Base-by-base conservation (phyloP, 2,888 invertebrate genomes). In the Cistogaster globosa region DNA sequence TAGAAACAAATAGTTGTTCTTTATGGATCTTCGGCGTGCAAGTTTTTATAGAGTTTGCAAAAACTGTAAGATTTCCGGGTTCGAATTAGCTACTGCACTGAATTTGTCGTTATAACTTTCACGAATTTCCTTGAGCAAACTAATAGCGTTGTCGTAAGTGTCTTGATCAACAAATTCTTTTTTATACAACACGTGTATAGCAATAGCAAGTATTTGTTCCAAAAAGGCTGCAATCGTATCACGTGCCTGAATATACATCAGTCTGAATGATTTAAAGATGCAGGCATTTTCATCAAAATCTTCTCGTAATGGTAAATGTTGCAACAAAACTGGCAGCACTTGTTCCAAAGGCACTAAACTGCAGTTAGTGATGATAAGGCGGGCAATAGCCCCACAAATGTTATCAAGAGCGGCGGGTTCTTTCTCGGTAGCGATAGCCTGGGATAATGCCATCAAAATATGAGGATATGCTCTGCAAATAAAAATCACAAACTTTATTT, bases 201-300 rank as follows among this genome's bases (percentile, higher is more conserved):
- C 93, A 62, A 95, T 91, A 87, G 93, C 93, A 20, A 95, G 91
- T 55, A 96, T 93, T 71, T 92, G 92, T 58, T 93, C 92, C 62
- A 96, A 91, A 87, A 94, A 93, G 14, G 93, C 90, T 51, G 93
- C 90, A 53, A 96, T 90, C 79, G 94, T 90, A 32, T 94, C 93
- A 88, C 94, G 94, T 3, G 95, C 94, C 86, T 94, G 93, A 88
- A 94, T 93, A 88, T 95, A 96, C 14, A 97, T 93, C 14, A 93
- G 92, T 69, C 93, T 93, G 86, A 97, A 93, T 88, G 95, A 95
- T 87, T 94, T 94, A 85, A 95, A 95, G 12, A 97, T 94, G 9
- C 96, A 94, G 71, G 94, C 93, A 89, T 96, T 96, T 90, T 97
- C 97, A 87, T 95, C 95, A 87, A 94, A 94, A 91, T 97, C 97